phyloP scores from a whole-genome alignment of 2,888 invertebrate species.

The Meteorus colon region DNA sequence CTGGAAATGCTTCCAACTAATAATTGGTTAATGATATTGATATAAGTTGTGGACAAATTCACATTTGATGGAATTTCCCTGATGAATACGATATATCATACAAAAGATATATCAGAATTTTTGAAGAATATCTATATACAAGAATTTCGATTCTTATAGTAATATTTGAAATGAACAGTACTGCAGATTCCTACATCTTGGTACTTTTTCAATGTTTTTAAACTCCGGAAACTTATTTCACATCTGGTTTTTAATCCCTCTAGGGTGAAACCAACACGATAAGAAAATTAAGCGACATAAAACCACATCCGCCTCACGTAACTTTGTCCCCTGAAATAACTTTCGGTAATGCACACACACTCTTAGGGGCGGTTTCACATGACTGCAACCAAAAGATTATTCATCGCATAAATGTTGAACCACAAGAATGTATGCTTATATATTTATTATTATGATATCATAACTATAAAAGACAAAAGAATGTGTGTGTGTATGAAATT shows the following conservation, averaged over 20 bases:
- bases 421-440: slow-evolving; percentile 16
- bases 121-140: neutral
- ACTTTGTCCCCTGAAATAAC: slow-evolving; percentile 24
- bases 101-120: no score
- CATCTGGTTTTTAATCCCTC: slow-evolving; percentile 40
- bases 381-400: slow-evolving; percentile 34
- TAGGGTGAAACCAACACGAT: slow-evolving; percentile 35
- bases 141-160: neutral
- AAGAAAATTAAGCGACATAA: slow-evolving; percentile 47
- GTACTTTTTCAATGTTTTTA: slow-evolving; percentile 21
- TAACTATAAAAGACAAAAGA: slow-evolving; percentile 2
- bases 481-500: slow-evolving; percentile 37
- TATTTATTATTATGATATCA: slow-evolving; percentile 1
- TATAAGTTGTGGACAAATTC: no score
- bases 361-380: neutral
- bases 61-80: no score
- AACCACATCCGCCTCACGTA: slow-evolving; percentile 35
- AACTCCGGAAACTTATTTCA: slow-evolving; percentile 35
- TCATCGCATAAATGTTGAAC: slow-evolving; percentile 43
- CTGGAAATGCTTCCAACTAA: no score
- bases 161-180: neutral
- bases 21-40: no score
- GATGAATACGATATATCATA: no score
- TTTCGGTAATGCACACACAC: slow-evolving; percentile 2
- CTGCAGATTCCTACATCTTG: slow-evolving; percentile 13